A percentile compares a stretch with the other conserved stretches of the same genome.
These are phyloP conservation scores for Gambusia holbrooki DNA, from an alignment of 2,113 vertebrate genomes.

Conservation along the genomic window DNA sequence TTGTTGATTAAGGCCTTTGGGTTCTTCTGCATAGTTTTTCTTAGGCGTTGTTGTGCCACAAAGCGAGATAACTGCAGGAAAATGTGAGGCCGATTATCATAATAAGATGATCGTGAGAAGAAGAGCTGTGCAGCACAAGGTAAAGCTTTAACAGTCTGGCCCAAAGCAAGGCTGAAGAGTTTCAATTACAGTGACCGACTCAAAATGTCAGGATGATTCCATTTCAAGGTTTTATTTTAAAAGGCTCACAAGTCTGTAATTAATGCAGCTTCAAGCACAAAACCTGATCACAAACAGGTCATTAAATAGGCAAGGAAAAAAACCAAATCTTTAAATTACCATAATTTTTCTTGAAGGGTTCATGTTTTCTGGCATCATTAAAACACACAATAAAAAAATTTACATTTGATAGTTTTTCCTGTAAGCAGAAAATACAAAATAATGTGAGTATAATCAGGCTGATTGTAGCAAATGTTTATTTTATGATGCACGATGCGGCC, in stretches of 20 bases:
- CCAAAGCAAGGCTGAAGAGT: conserved; percentile 7
- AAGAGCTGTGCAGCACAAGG: conserved; percentile 10
- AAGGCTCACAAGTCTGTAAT: too few relatives aligned
- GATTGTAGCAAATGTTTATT: conserved; percentile 17
- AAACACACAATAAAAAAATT: too few relatives aligned
- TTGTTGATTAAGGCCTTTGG: conserved; percentile 32
- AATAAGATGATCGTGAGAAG: conserved; percentile 23
- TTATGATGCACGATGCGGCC: not conserved
- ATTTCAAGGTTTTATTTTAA: conserved; percentile 16
- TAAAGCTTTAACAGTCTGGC: conserved; percentile 1
- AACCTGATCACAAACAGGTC: too few relatives aligned
- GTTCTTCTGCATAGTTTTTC: not conserved
- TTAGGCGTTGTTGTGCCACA: conserved; percentile 30
- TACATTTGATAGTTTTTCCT: not conserved
- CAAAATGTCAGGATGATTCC: conserved; percentile 20
- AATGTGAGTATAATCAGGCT: too few relatives aligned
- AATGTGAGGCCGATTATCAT: conserved; percentile 53
- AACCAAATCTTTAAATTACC: too few relatives aligned
- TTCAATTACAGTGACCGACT: conserved; percentile 18
- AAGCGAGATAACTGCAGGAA: conserved; percentile 48
- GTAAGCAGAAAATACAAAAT: too few relatives aligned
- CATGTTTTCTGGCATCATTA: too few relatives aligned
- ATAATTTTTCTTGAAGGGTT: too few relatives aligned
- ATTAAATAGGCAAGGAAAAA: too few relatives aligned
- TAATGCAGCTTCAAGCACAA: too few relatives aligned